phyloP scores from a whole-genome alignment of 1,140 invertebrate genomes.

The Aleiodes sp. region DNA sequence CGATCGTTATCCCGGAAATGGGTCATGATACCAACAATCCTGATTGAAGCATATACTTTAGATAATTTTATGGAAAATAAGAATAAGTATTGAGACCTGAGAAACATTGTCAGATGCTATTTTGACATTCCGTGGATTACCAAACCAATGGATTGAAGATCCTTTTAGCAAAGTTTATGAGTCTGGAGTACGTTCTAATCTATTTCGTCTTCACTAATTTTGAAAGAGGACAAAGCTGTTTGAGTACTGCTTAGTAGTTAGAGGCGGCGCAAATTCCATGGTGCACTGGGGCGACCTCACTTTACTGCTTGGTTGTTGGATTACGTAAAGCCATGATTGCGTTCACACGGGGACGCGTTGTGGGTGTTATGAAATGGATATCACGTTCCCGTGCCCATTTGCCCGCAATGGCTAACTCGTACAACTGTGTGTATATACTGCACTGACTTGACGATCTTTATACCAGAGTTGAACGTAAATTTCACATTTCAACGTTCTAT shows the following conservation, averaged over 20 bases:
- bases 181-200: background rate
- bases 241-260: background rate
- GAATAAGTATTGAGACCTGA: too few relatives aligned
- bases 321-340: constrained; percentile 49
- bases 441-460: constrained; percentile 34
- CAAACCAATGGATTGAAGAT: too few relatives aligned
- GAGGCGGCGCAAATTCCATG: constrained; percentile 34
- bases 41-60: too few relatives aligned
- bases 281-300: constrained; percentile 31
- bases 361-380: constrained; percentile 65
- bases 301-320: constrained; percentile 19
- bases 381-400: constrained; percentile 55
- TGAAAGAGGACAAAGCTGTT: background rate
- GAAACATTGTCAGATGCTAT: too few relatives aligned
- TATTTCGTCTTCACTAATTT: background rate
- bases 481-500: background rate
- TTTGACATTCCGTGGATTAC: too few relatives aligned
- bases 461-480: background rate
- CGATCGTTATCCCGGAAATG: constrained; percentile 38
- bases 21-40: too few relatives aligned
- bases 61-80: too few relatives aligned
- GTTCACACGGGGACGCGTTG: constrained; percentile 62
- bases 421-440: constrained; percentile 19
- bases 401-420: constrained; percentile 31
- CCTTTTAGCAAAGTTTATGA: too few relatives aligned